Evolutionary conservation across 2,113 vertebrate genomes (phyloP), one percentile per base, ranked within the genome.

Genomic region (Verasper variegatus): DNA sequence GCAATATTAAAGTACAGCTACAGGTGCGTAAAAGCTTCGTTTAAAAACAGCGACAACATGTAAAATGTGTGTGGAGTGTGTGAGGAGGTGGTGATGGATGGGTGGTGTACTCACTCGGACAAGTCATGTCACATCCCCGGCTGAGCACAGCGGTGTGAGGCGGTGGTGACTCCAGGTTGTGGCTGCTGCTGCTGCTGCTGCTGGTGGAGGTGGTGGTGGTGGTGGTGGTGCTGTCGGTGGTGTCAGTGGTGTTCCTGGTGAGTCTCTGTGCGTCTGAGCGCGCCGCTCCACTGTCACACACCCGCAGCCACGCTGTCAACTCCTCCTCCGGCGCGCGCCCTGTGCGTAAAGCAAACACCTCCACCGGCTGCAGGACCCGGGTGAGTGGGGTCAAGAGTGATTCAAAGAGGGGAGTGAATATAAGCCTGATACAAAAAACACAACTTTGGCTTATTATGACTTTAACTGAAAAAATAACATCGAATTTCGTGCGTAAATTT

Each of bases 281-380:
- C 86, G 75, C 90, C 84, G 89, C 88, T 84, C 81, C 78, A 84
- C 80, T 63, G 85, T 49, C 74, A 74, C 89, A 60, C 76, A 68
- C 81, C 40, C 40, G 73, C 80, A 72, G 84, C 76, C 81, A 27
- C 71, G 78, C 65, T 18, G 60, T 58, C 85, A 91, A 90, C 93
- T 88, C 93, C 94, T 93, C 93, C 94, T 93, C 89, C 92, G 88
- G 89, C 74, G 72, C 67, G 85, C 89, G 52, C 82, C 81, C 75
- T 71, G 86, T 68, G 55, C 37, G 67, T 75, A 77, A 87, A 86
- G 81, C 87, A 59, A 90, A 84, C 85, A 82, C 76, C 82, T 58
- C 90, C 87, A 82, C 67, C 71, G 45, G 71, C 81, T 10, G 72
- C 72, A 9, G 70, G 60, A 71, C 26, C 65, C 21, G 52, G 76